Conservation (phyloP, 2,888 invertebrate species). For the Xylocampa areola region DNA sequence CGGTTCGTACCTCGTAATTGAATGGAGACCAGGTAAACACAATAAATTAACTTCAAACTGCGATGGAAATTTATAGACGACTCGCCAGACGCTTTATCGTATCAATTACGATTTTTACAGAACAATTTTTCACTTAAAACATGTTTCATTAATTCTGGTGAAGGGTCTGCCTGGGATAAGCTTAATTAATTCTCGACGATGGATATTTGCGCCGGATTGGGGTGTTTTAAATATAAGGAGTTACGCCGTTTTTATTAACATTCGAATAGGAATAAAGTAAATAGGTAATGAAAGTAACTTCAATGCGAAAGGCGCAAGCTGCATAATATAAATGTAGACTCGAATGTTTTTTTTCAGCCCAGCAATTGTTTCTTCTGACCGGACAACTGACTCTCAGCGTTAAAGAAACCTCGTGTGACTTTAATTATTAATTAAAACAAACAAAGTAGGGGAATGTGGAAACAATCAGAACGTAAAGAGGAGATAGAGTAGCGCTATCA, state of each 20-base stretch:
- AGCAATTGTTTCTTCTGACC: constrained; percentile 26
- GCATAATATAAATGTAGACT: not conserved
- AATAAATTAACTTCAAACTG: constrained; percentile 51
- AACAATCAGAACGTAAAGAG: constrained; percentile 56
- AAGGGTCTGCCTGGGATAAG: constrained; percentile 29
- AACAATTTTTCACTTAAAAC: constrained; percentile 39
- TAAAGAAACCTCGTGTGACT: constrained; percentile 49
- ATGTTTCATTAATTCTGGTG: constrained; percentile 41
- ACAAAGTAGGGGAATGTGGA: constrained; percentile 50
- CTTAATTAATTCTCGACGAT: constrained; percentile 52
- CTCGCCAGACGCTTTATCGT: constrained; percentile 30
- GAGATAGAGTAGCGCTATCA: constrained; percentile 65
- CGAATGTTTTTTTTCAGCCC: constrained; percentile 12
- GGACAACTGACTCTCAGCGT: constrained; percentile 6
- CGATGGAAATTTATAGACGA: constrained; percentile 45
- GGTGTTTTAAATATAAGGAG: constrained; percentile 23
- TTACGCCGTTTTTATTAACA: constrained; percentile 14
- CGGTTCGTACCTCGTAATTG: constrained; percentile 48
- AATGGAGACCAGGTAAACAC: constrained; percentile 58
- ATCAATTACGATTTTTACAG: constrained; percentile 48
- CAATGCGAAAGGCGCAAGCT: not conserved
- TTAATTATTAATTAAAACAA: constrained; percentile 60
- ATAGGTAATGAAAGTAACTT: not conserved
- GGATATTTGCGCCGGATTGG: constrained; percentile 38
- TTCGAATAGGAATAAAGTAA: not conserved